Percentiles rank a stretch among this genome's conserved stretches.
phyloP scores from a whole-genome alignment of 2,797 vertebrate species.

The Discoglossus pictus region DNA sequence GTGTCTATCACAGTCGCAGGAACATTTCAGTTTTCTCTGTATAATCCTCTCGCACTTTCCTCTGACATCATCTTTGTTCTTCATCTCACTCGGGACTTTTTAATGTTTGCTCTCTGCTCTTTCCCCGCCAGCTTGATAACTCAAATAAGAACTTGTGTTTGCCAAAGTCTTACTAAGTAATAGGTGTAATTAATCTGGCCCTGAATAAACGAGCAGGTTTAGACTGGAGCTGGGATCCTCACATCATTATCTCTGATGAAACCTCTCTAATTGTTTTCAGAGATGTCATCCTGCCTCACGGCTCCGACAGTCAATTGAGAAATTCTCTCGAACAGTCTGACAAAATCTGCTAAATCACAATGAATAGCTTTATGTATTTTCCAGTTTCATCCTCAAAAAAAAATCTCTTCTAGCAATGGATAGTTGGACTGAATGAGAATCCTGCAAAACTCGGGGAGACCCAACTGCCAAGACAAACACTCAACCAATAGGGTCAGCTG shows the following conservation, averaged over 20 bases:
- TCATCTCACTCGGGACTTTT: background rate
- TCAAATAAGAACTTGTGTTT: background rate
- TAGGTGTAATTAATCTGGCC: conserved; percentile 3
- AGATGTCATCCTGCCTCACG: conserved; percentile 1
- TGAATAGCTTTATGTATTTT: background rate
- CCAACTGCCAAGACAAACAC: too few species aligned
- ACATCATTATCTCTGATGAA: conserved; percentile 13
- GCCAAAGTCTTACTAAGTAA: conserved; percentile 5
- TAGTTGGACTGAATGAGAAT: too few species aligned
- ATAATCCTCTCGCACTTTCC: too few species aligned
- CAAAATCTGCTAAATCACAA: background rate
- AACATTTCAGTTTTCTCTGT: too few species aligned
- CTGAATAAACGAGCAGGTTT: conserved; percentile 6
- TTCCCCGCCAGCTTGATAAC: background rate
- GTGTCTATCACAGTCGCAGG: too few species aligned
- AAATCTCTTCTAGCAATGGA: too few species aligned
- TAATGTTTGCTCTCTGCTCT: background rate
- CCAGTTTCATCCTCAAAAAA: background rate
- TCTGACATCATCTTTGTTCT: background rate
- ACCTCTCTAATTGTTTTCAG: conserved; percentile 8
- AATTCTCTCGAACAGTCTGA: background rate
- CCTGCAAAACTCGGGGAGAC: too few species aligned
- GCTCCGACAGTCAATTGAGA: background rate
- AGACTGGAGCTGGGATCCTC: background rate
- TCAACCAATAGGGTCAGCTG: too few species aligned